These are phyloP conservation scores for Littorina saxatilis DNA, from an alignment of 1,140 invertebrate species.

Conservation along the genomic window DNA sequence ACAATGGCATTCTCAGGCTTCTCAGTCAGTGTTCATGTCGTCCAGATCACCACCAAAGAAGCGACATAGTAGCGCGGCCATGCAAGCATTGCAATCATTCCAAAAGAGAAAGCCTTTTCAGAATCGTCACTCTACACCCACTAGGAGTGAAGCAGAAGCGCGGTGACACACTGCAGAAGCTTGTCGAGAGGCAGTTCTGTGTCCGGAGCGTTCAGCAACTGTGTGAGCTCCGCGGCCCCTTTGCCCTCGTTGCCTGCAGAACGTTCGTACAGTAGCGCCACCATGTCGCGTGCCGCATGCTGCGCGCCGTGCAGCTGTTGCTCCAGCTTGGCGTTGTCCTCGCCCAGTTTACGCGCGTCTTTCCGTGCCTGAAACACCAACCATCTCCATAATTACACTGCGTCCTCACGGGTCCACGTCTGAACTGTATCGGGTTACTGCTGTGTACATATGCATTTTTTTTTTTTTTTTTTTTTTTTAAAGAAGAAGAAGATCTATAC, in stretches of 20 bases:
- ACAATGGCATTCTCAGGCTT: not conserved
- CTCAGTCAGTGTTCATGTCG: not conserved
- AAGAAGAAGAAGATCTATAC: not conserved
- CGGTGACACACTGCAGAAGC: not conserved
- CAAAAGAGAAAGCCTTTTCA: no score
- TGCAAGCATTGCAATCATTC: not conserved
- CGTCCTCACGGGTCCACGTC: not conserved
- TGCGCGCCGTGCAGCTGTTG: not conserved
- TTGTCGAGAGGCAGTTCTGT: not conserved
- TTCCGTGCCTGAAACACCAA: constrained; percentile 5
- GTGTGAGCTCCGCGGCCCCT: not conserved
- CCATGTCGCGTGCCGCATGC: not conserved
- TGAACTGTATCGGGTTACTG: no score
- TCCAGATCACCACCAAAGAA: not conserved
- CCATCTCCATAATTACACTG: not conserved
- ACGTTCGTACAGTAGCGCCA: not conserved
- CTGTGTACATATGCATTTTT: not conserved
- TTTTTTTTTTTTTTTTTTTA: no score
- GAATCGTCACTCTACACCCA: no score
- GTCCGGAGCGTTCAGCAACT: not conserved
- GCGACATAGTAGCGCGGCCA: not conserved
- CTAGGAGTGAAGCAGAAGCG: not conserved
- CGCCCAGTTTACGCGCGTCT: constrained; percentile 10
- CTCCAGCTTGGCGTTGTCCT: constrained; percentile 21
- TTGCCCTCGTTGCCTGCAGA: not conserved